Base-by-base conservation (phyloP, 1,140 invertebrate genomes). In the Trichomalopsis sarcophagae region DNA sequence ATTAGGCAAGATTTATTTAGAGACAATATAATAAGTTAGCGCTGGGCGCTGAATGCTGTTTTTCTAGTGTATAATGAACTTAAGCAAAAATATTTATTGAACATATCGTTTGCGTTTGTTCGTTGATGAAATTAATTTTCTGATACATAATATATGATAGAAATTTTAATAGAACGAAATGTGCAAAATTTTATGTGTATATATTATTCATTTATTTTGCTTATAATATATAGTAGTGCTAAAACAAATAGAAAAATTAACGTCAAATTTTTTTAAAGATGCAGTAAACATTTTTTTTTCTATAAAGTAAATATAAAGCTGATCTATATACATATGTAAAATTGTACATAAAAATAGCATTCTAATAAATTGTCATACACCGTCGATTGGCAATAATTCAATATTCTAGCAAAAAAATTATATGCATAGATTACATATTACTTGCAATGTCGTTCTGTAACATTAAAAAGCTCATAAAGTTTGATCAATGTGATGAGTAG, bases 41-140 rank as follows among this genome's bases (percentile, higher is more conserved):
- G 76, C 76, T 55, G 76, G 47, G 50, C 76, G 76, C 76, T 78
- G 76, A 55, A 27, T n/a, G 6, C 17, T 62, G 55, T 73, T 77
- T 77, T 77, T 77, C 75, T 77, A 77, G n/a, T 73, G 27, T 73
- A 73, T 36, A 13, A 62, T n/a, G 17, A 21, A 62, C 21, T 62
- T 17, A 2, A 55, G 13, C 50, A 62, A 62, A 62, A 62, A 62
- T 62, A 62, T 62, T 71, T 71, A 71, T 30, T 71, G 68, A 14
- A 71, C 2, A 71, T 2, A 69, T 69, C n/a, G 13, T 30, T 71
- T 33, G 27, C 17, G 17, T n/a, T 62, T 62, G 7, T 68, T 2
- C 21, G 2, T 68, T 68, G 4, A 68, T 68, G 2, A 68, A 68
- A 23, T 68, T 27, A 68, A 68, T 68, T 68, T 68, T 68, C n/a